Conservation (phyloP, 2,113 vertebrate species). For the Bothrops jararaca region DNA sequence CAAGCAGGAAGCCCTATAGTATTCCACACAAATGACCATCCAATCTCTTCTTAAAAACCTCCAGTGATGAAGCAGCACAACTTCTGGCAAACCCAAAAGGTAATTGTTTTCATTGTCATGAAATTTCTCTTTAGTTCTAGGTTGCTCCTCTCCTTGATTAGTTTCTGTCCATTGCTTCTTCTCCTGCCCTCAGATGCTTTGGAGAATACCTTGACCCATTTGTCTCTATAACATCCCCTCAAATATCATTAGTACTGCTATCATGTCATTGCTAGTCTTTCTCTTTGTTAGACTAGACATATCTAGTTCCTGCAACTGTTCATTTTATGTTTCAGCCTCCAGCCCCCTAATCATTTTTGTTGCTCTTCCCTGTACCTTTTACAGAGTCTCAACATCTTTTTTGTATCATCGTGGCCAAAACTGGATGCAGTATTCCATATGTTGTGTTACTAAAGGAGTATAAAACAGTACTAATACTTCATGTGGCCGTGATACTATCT, state of each 20-base stretch:
- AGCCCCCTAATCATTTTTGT: neutral
- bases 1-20: too few relatives aligned
- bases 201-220: too few relatives aligned
- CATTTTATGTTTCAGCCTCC: too few relatives aligned
- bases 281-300: neutral
- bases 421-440: neutral
- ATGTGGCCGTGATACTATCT: neutral
- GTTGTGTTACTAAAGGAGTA: neutral
- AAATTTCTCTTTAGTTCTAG: neutral
- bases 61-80: neutral
- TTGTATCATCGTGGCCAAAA: neutral
- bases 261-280: neutral
- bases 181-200: too few relatives aligned
- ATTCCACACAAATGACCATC: neutral
- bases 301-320: neutral
- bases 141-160: neutral
- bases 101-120: neutral
- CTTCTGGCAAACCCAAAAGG: neutral
- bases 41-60: neutral
- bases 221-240: neutral
- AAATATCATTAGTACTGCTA: neutral
- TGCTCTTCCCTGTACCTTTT: neutral
- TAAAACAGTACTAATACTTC: neutral
- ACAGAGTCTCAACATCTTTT: neutral
- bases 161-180: neutral